These are phyloP conservation scores for Chromobotia macracanthus DNA, from an alignment of 2,797 vertebrate genomes.

Conservation along the genomic window DNA sequence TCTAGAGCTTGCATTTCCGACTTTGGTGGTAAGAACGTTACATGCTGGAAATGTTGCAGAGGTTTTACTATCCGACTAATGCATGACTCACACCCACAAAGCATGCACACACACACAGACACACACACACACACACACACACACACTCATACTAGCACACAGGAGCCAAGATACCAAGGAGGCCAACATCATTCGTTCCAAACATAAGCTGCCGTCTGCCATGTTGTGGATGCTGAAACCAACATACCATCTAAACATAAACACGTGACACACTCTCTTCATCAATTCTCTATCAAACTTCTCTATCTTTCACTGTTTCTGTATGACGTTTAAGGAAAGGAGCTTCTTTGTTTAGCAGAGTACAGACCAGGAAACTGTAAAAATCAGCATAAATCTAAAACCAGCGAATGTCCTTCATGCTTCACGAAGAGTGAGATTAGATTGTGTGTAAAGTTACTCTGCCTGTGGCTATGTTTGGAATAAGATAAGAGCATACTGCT, in stretches of 20 bases:
- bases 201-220: slow-evolving; percentile 27
- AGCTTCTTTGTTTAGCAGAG: background rate
- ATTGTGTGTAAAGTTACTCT: background rate
- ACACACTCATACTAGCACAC: background rate
- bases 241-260: slow-evolving; percentile 10
- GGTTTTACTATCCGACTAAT: background rate
- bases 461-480: background rate
- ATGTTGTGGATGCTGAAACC: slow-evolving; percentile 33
- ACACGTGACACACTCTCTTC: background rate
- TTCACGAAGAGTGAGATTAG: background rate
- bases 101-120: background rate
- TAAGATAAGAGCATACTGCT: background rate
- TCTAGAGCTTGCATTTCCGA: background rate
- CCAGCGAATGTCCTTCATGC: background rate
- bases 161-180: background rate
- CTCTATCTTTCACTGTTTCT: background rate
- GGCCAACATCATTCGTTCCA: slow-evolving; percentile 12
- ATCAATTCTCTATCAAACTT: background rate
- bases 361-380: background rate
- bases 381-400: slow-evolving; percentile 20
- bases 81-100: slow-evolving; percentile 3
- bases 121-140: background rate
- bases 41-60: slow-evolving; percentile 6
- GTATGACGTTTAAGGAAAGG: background rate
- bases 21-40: background rate